Base-by-base conservation (phyloP, 2,888 invertebrate genomes). In the Bellardia bayeri region DNA sequence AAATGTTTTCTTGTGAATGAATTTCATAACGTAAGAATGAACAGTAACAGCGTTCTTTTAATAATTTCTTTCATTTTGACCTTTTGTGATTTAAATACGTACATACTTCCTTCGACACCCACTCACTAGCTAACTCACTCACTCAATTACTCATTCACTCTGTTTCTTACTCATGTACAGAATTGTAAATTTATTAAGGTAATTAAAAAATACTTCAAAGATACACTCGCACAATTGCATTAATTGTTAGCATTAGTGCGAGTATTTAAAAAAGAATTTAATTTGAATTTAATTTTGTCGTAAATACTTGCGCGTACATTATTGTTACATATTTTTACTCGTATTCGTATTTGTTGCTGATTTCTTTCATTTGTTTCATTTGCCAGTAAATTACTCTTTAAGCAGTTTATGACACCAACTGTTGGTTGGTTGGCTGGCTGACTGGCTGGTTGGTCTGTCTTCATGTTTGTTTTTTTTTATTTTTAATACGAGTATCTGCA, bases 341-440 rank as follows among this genome's bases (percentile, higher is more conserved):
- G n/a, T 45, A 45, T 66, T 40, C 23, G 23, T 66, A 7, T 33
- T 68, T 49, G 68, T n/a, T 49, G 49, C n/a, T 37, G 51, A 54
- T 51, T 54, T 51, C 69, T 37, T 54, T 16, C 51, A 54, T 69
- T 69, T 51, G 51, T 37, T 33, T 33, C 33, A 33, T 37, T 37
- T 51, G 30, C 5, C 11, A 69, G 33, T 74, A 58, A 74, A 74
- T 58, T 74, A 58, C 72, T 58, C n/a, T 74, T 58, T 58, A 58
- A 74, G 33, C 72, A 58, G 30, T 74, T 61, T 45, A 66, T 66
- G 42, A 66, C 66, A 40, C 42, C 66, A 66, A 66, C 66, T 45
- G 66, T 66, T 66, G 16, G 42, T 42, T 66, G 40, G 9, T 42
- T 66, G 16, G 42, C 16, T 66, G 40, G 9, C 16, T 64, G 45